Evolutionary conservation across 2,888 invertebrate genomes (phyloP).

Genomic region (Lycocerus yunnanus): DNA sequence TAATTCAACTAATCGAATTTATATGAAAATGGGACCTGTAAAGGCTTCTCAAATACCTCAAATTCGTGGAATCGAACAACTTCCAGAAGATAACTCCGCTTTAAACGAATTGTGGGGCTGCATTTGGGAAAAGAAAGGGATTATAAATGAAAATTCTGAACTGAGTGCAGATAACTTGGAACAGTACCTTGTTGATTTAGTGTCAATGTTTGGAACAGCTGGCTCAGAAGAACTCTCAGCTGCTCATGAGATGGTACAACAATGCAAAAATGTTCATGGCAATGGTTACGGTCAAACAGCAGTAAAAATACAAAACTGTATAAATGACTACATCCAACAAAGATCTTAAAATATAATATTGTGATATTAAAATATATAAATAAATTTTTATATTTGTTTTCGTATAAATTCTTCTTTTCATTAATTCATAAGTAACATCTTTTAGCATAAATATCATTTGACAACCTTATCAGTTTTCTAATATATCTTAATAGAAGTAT

Average conservation of each 20-base stretch:
- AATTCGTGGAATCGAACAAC: not conserved
- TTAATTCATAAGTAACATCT: no score
- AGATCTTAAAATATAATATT: not conserved
- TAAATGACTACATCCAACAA: not conserved
- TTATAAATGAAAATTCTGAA: not conserved
- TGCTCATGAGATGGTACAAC: not conserved
- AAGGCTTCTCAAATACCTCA: not conserved
- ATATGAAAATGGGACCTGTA: not conserved
- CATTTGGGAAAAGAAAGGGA: constrained; percentile 8
- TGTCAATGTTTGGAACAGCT: not conserved
- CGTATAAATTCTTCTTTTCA: not conserved
- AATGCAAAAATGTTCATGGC: not conserved
- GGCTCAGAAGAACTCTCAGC: not conserved
- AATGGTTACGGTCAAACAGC: not conserved
- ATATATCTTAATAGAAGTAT: no score
- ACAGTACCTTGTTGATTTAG: not conserved
- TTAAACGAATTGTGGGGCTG: constrained; percentile 7
- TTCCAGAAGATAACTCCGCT: constrained; percentile 6
- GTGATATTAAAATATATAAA: not conserved
- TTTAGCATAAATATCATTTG: no score
- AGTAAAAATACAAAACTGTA: constrained; percentile 9
- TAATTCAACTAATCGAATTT: no score
- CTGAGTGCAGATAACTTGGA: not conserved
- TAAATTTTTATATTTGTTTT: not conserved
- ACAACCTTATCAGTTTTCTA: no score